Base-by-base conservation (phyloP, 2,797 vertebrate genomes). In the Triplophysa yarkandensis region DNA sequence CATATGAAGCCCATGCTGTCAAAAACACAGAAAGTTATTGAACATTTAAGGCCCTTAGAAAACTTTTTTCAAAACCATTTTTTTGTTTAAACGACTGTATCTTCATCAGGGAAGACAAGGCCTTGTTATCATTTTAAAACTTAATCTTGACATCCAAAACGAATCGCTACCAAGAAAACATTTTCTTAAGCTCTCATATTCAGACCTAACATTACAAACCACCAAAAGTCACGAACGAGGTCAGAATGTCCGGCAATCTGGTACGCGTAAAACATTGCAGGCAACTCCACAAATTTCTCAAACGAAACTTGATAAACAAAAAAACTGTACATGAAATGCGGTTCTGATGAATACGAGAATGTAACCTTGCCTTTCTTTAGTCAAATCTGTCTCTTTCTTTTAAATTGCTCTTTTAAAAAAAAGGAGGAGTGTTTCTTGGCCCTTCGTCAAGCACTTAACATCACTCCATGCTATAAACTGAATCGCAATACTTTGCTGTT, bases 391-490 rank as follows among this genome's bases (percentile, higher is more conserved):
- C 27, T 55, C 58, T 62, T 71, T 62, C 69, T 65, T 44, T 39
- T 46, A 55, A 73, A 73, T 73, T 64, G 61, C 60, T 74, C 61
- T 74, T 74, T 64, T 74, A 65, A 64, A 64, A 28, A n/a, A 61
- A 32, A 28, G 17, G 17, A 63, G 58, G 71, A 64, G 60, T 54
- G 46, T 73, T 63, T 70, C 52, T 55, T 73, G 71, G 71, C 71
- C 50, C 34, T 0, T 43, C n/a, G 11, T 73, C 60, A 64, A 64
- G 39, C 71, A 74, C 76, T 73, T 73, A 52, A 71, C 71, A 60
- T 78, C 58, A 65, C 55, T 62, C 46, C 48, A 48, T 30, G 54
- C 60, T 74, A 27, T 55, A 60, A 64, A 55, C 62, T 55, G 65
- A 66, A 60, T 75, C 30, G 21, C 57, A 76, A 25, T 62, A 57